Base-by-base conservation (phyloP, 2,888 invertebrate genomes). In the Lordiphosa fenestrarum region DNA sequence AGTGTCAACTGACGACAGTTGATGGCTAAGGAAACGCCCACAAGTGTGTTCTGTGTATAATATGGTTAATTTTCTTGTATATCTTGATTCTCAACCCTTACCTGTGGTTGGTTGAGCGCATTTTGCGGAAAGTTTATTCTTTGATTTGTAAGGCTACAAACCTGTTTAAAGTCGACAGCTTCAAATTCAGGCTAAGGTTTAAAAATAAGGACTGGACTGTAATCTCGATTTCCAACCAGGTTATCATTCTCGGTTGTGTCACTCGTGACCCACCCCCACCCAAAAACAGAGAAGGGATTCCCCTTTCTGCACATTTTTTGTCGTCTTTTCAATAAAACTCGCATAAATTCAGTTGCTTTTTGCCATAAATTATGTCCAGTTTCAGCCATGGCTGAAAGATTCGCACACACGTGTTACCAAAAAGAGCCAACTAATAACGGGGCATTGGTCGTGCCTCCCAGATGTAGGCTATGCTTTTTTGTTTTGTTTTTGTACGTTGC, bases 281-380 rank as follows among this genome's bases (percentile, higher is more conserved):
- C 25, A 30, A 23, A 23, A 21, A 13, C 37, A 25, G 10, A 33
- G 13, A n/a, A 23, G 25, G 25, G 9, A 12, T 38, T 7, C 25
- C 64, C 52, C 35, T 41, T 40, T 41, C 21, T 12, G 15, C 10
- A n/a, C 35, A 15, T 64, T 49, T 46, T 65, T 10, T 9, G 13
- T 30, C 37, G 7, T 25, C 6, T 66, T 55, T 56, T 69, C 63
- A 67, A 67, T 73, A 64, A 65, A 62, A 68, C 23, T 46, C 65
- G 69, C 66, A 77, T 77, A 77, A 81, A 77, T 77, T 77, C 69
- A 55, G 67, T 46, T 77, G 53, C 62, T 42, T 40, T 53, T 40
- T 53, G 71, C 60, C 66, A 84, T 78, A 78, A 84, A 78, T 78
- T 78, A 78, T 81, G 57, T 70, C 58, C 84, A 76, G 77, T 58